Conservation (phyloP, 2,888 invertebrate genomes). For the Amorpha juglandis region DNA sequence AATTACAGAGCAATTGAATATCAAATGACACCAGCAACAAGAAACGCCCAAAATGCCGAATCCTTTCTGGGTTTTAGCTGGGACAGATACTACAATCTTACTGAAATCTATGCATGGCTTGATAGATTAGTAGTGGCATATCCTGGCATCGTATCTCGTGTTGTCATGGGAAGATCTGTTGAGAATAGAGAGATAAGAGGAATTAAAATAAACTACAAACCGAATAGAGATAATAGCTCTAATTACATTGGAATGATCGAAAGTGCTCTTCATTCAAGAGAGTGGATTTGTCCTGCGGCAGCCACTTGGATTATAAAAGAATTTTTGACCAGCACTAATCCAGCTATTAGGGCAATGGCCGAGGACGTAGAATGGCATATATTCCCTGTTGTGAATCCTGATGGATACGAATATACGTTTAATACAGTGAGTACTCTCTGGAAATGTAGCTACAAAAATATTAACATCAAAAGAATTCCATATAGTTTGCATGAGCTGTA, state of each 20-base stretch:
- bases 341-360: conserved; percentile 82
- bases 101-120: conserved; percentile 85
- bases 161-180: conserved; percentile 84
- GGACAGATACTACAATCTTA: conserved; percentile 85
- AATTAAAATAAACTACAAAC: conserved; percentile 69
- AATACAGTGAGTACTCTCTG: conserved; percentile 83
- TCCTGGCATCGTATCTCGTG: conserved; percentile 75
- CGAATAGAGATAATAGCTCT: conserved; percentile 65
- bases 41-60: conserved; percentile 47
- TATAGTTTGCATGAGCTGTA: too few species aligned
- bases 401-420: conserved; percentile 89
- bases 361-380: conserved; percentile 90
- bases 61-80: conserved; percentile 70
- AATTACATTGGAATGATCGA: conserved; percentile 80
- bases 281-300: conserved; percentile 88
- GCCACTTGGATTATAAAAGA: conserved; percentile 88
- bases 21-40: conserved; percentile 59
- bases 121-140: conserved; percentile 75
- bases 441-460: background rate
- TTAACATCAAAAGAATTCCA: too few species aligned
- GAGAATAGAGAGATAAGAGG: conserved; percentile 86
- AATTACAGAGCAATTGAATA: conserved; percentile 76
- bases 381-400: conserved; percentile 89
- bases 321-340: conserved; percentile 85
- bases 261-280: conserved; percentile 88